phyloP scores from a whole-genome alignment of 2,888 invertebrate species.

The Philonicus albiceps region DNA sequence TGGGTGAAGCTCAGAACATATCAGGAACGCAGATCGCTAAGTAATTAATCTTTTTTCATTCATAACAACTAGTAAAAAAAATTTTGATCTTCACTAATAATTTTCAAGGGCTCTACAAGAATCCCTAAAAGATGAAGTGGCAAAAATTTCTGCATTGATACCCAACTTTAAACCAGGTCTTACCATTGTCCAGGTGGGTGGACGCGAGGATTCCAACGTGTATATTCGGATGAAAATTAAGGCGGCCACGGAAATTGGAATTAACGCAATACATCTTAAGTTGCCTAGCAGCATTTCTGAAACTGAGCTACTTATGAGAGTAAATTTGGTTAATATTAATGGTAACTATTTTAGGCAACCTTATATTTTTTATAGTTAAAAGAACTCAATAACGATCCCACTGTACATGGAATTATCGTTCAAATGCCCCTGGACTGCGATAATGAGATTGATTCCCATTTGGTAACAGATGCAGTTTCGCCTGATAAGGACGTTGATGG shows the following conservation, averaged over 20 bases:
- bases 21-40: conserved; percentile 75
- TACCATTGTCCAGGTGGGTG: conserved; percentile 96
- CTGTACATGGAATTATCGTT: conserved; percentile 93
- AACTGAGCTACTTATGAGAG: conserved; percentile 66
- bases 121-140: conserved; percentile 73
- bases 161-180: conserved; percentile 77
- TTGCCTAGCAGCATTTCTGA: conserved; percentile 84
- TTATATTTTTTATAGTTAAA: conserved; percentile 53
- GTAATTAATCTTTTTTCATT: conserved; percentile 64
- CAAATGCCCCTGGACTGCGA: conserved; percentile 93
- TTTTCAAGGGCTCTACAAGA: conserved; percentile 73
- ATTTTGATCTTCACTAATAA: background rate
- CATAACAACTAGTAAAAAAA: background rate
- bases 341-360: background rate
- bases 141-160: conserved; percentile 66
- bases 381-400: conserved; percentile 80
- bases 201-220: conserved; percentile 96
- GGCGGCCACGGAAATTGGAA: conserved; percentile 90
- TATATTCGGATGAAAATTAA: conserved; percentile 97
- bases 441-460: conserved; percentile 83
- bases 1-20: conserved; percentile 65
- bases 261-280: conserved; percentile 79
- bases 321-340: conserved; percentile 48
- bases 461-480: conserved; percentile 86
- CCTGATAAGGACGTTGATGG: conserved; percentile 96